Conservation (phyloP, 2,797 vertebrate species). For the Acanthurus leucopareius region DNA sequence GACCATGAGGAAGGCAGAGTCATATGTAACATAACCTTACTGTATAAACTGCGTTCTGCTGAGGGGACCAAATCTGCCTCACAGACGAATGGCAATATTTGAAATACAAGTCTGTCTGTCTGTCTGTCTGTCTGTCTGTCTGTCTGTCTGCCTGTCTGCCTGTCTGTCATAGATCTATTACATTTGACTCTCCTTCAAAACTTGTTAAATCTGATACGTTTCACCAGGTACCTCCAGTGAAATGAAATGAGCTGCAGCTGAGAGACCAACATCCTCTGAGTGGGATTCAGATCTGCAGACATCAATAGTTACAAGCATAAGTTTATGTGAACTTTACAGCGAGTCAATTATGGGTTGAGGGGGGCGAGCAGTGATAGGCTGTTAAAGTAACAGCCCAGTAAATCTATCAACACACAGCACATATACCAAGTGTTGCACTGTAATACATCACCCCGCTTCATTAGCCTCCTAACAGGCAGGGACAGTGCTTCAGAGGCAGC, state of each 20-base stretch:
- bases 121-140: constrained; percentile 12
- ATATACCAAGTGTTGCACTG: constrained; percentile 39
- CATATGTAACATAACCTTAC: constrained; percentile 45
- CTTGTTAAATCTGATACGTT: constrained; percentile 64
- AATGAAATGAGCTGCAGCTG: constrained; percentile 41
- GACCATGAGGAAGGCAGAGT: constrained; percentile 8
- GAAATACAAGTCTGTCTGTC: constrained; percentile 51
- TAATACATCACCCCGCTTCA: constrained; percentile 49
- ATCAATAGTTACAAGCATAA: constrained; percentile 31
- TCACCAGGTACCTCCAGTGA: constrained; percentile 40
- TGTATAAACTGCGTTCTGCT: constrained; percentile 46
- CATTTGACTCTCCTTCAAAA: constrained; percentile 60
- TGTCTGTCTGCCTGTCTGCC: constrained; percentile 1
- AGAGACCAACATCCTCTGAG: constrained; percentile 15
- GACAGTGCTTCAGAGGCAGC: constrained; percentile 3
- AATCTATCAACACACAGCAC: constrained; percentile 46
- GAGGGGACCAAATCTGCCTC: constrained; percentile 31
- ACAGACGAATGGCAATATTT: constrained; percentile 56
- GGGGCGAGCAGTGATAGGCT: constrained; percentile 13
- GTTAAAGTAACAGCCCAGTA: constrained; percentile 64
- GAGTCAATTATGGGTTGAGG: constrained; percentile 46
- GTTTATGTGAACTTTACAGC: constrained; percentile 64
- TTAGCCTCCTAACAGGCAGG: constrained; percentile 41
- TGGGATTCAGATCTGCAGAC: constrained; percentile 9
- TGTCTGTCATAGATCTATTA: constrained; percentile 37